These are phyloP conservation scores for Carollia perspicillata DNA, from an alignment of 2,113 vertebrate genomes.

Conservation along the genomic window DNA sequence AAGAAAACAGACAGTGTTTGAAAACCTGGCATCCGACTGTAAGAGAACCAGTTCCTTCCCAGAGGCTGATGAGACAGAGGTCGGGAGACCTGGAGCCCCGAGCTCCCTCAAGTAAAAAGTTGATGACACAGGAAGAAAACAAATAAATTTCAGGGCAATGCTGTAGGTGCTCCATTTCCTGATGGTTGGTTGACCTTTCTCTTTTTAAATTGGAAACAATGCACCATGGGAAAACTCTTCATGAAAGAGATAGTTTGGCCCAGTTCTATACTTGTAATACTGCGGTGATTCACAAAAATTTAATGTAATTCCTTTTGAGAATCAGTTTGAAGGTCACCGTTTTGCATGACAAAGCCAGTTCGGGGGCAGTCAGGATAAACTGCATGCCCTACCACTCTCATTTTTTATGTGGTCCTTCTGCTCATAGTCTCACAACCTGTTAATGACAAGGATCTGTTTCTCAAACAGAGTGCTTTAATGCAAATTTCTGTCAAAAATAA, in stretches of 20 bases:
- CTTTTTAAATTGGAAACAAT: background rate
- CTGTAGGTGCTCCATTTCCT: background rate
- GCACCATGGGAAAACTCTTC: background rate
- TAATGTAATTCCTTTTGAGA: slow-evolving; percentile 22
- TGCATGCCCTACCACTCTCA: background rate
- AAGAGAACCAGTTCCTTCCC: background rate
- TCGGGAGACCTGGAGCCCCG: background rate
- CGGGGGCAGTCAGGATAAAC: background rate
- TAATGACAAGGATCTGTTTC: background rate
- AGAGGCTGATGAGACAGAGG: background rate
- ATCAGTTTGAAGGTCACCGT: background rate
- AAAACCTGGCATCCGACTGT: background rate
- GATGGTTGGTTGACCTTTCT: background rate
- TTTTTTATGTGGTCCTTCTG: background rate
- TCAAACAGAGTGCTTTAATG: background rate
- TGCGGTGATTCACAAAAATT: background rate
- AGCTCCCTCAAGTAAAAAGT: background rate
- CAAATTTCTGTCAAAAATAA: background rate
- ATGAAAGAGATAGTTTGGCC: background rate
- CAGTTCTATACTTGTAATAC: background rate
- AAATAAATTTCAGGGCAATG: slow-evolving; percentile 28
- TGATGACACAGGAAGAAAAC: background rate
- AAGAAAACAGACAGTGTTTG: slow-evolving; percentile 72
- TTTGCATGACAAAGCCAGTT: background rate
- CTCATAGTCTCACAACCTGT: background rate